Evolutionary conservation across 1,140 invertebrate species (phyloP), one percentile per base, ranked within the genome.

Genomic region (Neuroterus valhalla): DNA sequence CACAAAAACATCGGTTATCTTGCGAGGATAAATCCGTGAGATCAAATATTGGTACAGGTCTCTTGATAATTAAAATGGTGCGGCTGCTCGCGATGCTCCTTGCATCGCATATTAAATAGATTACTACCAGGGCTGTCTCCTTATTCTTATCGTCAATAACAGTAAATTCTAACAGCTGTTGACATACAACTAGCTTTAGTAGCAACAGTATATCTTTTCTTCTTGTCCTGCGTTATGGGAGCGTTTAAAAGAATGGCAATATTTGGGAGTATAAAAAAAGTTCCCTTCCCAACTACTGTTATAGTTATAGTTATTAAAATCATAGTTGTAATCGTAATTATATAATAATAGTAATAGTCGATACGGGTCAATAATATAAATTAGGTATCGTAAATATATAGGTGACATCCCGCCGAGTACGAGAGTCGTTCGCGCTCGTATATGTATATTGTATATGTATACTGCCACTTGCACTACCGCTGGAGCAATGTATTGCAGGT

Each of bases 401-500:
- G 50, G 48, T 70, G 62, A 70, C 55, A n/a, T 67, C 44, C 67
- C 74, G 38, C 19, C 14, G 21, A 71, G 17, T 75, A 45, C 42
- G 68, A 46, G 68, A 44, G 52, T 70, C 50, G 66, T 68, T 62
- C 21, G n/a, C 55, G 26, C 21, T 38, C 10, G 31, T 38, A 38
- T 76, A 42, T 71, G 43, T 71, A 68, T 74, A 69, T 38, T 71
- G 43, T 71, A 68, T 74, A 69, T 38, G 31, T 38, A 38, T 38
- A 38, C 31, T 38, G 31, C 3, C 31, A 38, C 5, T 38, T 38
- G 31, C 26, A 38, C 77, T 81, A 79, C 74, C 76, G 74, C 67
- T 79, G 74, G 79, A 79, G 76, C 78, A 81, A 84, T 77, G 70
- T 80, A 81, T 81, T 75, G 78, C 82, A 84, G 83, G 82, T 85